These are phyloP conservation scores for Adela reaumurella DNA, from an alignment of 2,888 invertebrate genomes.

Conservation along the genomic window DNA sequence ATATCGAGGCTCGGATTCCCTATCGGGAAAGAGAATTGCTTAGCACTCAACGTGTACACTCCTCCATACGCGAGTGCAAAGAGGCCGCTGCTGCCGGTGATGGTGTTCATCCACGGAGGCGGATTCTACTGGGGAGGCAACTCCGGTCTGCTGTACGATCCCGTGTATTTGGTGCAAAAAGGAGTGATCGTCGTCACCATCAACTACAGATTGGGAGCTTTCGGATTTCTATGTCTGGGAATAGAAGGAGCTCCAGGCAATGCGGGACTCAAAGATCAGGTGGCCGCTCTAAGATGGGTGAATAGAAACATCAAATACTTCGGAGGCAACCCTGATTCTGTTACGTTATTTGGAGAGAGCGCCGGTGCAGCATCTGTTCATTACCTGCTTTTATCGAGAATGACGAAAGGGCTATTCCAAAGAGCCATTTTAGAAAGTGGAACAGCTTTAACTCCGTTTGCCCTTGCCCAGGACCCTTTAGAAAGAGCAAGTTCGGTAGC, in stretches of 20 bases:
- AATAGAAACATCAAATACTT: conserved; percentile 10
- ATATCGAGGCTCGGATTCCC: conserved; percentile 8
- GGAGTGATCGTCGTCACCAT: conserved; percentile 11
- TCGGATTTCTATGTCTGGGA: conserved; percentile 12
- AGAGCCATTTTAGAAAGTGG: conserved; percentile 13
- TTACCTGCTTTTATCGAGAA: conserved; percentile 9
- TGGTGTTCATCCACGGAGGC: conserved; percentile 13
- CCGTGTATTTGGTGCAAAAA: conserved; percentile 9
- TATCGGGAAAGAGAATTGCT: conserved; percentile 11
- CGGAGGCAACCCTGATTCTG: conserved; percentile 10
- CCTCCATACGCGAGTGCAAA: conserved; percentile 9
- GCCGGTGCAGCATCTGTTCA: conserved; percentile 11
- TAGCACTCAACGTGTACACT: conserved; percentile 10
- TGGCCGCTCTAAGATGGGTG: conserved; percentile 11
- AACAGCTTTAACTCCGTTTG: conserved; percentile 11
- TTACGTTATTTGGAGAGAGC: conserved; percentile 12
- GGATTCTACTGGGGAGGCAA: conserved; percentile 7
- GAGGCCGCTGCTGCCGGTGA: conserved; percentile 8
- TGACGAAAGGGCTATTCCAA: conserved; percentile 10
- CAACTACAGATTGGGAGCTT: conserved; percentile 12
- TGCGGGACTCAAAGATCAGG: conserved; percentile 12
- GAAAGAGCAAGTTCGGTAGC: conserved; percentile 9
- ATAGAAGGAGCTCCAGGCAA: conserved; percentile 13
- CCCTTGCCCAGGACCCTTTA: conserved; percentile 8
- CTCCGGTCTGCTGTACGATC: conserved; percentile 9